Base-by-base conservation (phyloP, 2,113 vertebrate genomes). In the Charadrius vociferus region DNA sequence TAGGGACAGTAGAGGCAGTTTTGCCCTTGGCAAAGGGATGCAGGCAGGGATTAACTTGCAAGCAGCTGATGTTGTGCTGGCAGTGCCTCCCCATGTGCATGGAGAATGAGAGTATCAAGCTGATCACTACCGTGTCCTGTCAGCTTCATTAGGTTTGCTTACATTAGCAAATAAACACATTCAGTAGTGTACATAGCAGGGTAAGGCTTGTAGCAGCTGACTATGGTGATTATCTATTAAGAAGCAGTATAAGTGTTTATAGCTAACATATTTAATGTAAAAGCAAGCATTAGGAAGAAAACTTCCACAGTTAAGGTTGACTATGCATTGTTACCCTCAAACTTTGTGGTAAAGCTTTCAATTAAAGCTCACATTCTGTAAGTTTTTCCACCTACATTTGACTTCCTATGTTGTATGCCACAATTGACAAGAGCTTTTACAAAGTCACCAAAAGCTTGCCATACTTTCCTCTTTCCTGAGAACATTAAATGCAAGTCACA, bases 101-200 rank as follows among this genome's bases (percentile, higher is more conserved):
- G 37, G 12, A 50, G 32, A 84, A 82, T 39, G 5, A 85, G 55
- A 88, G 67, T 27, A 67, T 20, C 47, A 47, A 53, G 32, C 14
- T 91, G 80, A 93, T 70, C 71, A n/a, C 27, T 50, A 23, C 29
- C 1, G 0, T 3, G 13, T 86, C 62, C 80, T 45, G 17, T 62
- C 55, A 81, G 18, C 15, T 84, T 71, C 26, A 12, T 67, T 52
- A 50, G 5, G 43, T 73, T 94, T 88, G 39, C 18, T 75, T 72
- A 39, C 43, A 27, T 34, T 14, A 49, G 26, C 36, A 77, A 88
- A 70, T 23, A 81, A 59, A 71, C 10, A 34, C 18, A 52, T 68
- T n/a, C 0, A 0, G 27, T 30, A 82, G 43, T 2, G 0, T 20
- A 37, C 59, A 4, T 9, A 63, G 26, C 47, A 93, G 47, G 68